Percentiles rank a stretch among this genome's conserved stretches.
Conservation (phyloP, 2,888 invertebrate genomes). For the Lacanobia wlatinum region DNA sequence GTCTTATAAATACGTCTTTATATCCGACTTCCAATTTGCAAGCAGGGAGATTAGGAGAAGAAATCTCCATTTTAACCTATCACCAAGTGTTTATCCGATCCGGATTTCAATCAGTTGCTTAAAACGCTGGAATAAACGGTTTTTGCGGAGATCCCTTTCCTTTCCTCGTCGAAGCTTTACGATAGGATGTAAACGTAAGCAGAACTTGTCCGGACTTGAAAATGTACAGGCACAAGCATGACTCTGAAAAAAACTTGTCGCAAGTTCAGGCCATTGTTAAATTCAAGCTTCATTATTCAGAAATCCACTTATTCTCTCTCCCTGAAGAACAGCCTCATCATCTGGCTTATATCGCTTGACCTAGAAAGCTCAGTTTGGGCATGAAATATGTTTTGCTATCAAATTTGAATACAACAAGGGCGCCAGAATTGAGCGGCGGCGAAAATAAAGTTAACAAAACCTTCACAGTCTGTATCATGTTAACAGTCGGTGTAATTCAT, state of each 20-base stretch:
- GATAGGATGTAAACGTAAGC: constrained; percentile 23
- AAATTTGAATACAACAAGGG: constrained; percentile 80
- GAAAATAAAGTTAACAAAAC: constrained; percentile 77
- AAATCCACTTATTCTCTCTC: constrained; percentile 68
- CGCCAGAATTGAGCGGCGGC: constrained; percentile 58
- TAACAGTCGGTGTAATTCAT: constrained; percentile 74
- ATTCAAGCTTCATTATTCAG: constrained; percentile 63
- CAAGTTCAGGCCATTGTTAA: constrained; percentile 43
- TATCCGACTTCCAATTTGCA: constrained; percentile 65
- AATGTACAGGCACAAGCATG: constrained; percentile 1
- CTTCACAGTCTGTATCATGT: constrained; percentile 69
- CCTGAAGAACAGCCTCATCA: constrained; percentile 62
- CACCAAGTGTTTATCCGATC: constrained; percentile 68
- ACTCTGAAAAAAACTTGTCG: constrained; percentile 7
- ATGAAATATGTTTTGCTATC: constrained; percentile 84
- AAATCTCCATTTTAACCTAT: constrained; percentile 70
- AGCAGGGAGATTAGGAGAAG: constrained; percentile 65
- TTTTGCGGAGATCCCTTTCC: constrained; percentile 55
- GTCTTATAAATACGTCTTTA: constrained; percentile 59
- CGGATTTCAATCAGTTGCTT: constrained; percentile 77
- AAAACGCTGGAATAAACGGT: constrained; percentile 75
- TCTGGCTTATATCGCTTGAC: constrained; percentile 68
- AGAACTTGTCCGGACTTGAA: not conserved
- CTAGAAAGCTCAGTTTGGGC: constrained; percentile 77
- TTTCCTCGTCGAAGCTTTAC: constrained; percentile 35